Evolutionary conservation across 2,888 invertebrate genomes (phyloP).

Genomic region (Geotrupes spiniger): DNA sequence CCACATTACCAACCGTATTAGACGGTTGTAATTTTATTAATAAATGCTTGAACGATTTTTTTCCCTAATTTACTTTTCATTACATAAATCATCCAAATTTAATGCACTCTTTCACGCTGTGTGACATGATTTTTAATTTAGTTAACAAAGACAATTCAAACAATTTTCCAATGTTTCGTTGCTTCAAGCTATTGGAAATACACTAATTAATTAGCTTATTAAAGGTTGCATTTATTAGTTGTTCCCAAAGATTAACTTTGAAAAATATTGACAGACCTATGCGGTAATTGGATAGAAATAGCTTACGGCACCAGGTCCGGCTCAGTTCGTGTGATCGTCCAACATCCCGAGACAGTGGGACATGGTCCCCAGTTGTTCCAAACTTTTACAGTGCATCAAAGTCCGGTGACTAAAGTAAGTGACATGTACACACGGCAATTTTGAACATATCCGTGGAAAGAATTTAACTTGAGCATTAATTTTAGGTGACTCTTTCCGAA

Average conservation of each 20-base stretch:
- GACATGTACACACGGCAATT: too few species aligned
- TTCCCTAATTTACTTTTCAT: not conserved
- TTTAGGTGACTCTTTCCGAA: slow-evolving; percentile 86
- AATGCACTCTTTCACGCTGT: slow-evolving; percentile 5
- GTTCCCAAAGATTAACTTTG: too few species aligned
- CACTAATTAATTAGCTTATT: too few species aligned
- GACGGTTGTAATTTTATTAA: not conserved
- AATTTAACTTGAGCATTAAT: slow-evolving; percentile 21
- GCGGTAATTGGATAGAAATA: slow-evolving; percentile 99
- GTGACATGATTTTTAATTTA: too few species aligned
- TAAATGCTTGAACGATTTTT: not conserved
- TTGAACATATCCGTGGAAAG: not conserved
- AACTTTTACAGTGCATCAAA: slow-evolving; percentile 96
- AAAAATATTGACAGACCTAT: slow-evolving; percentile 70
- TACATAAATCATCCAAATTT: not conserved
- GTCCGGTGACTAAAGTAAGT: slow-evolving; percentile 85
- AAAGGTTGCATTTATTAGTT: too few species aligned
- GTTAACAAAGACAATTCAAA: too few species aligned
- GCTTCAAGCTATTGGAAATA: too few species aligned
- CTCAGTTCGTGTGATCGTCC: slow-evolving; percentile 94
- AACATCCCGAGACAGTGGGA: slow-evolving; percentile 98
- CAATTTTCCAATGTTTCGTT: too few species aligned
- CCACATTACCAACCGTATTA: slow-evolving; percentile 26
- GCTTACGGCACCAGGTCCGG: slow-evolving; percentile 97
- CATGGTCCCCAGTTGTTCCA: slow-evolving; percentile 98